Evolutionary conservation across 2,113 vertebrate genomes (phyloP).

Genomic region (Acanthisitta chloris): DNA sequence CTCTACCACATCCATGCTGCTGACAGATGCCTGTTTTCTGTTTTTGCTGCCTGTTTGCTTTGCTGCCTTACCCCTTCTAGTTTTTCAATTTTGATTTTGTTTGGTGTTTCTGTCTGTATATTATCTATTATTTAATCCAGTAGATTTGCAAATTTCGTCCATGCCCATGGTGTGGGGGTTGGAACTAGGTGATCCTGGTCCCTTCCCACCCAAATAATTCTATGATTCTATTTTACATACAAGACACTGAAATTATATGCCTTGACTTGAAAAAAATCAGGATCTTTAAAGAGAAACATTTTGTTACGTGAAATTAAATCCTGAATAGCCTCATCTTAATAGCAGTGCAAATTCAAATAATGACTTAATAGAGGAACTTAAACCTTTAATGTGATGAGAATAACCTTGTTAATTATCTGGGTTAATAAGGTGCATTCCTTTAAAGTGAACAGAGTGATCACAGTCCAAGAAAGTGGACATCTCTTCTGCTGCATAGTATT

Average conservation of each 20-base stretch:
- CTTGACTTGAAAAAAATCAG: neutral
- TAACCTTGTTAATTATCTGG: conserved; percentile 46
- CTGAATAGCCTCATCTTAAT: neutral
- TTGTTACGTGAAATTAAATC: conserved; percentile 7
- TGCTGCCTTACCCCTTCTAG: neutral
- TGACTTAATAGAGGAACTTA: conserved; percentile 34
- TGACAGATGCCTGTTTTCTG: neutral
- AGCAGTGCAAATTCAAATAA: conserved; percentile 30
- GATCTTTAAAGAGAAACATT: neutral
- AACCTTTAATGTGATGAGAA: conserved; percentile 44
- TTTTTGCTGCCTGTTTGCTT: neutral
- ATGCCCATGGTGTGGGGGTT: neutral
- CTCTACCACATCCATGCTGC: neutral
- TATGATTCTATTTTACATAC: neutral
- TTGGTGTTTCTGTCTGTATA: neutral
- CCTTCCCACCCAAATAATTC: neutral
- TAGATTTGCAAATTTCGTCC: neutral
- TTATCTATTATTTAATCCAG: neutral
- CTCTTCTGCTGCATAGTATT: neutral
- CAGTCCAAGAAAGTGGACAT: neutral
- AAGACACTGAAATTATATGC: neutral
- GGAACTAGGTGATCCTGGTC: neutral
- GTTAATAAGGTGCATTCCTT: conserved; percentile 39
- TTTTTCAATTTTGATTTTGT: neutral
- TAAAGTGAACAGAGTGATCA: neutral